Evolutionary conservation across 2,113 vertebrate species (phyloP), one percentile per base, ranked within the genome.

Genomic region (Myotis brandtii): DNA sequence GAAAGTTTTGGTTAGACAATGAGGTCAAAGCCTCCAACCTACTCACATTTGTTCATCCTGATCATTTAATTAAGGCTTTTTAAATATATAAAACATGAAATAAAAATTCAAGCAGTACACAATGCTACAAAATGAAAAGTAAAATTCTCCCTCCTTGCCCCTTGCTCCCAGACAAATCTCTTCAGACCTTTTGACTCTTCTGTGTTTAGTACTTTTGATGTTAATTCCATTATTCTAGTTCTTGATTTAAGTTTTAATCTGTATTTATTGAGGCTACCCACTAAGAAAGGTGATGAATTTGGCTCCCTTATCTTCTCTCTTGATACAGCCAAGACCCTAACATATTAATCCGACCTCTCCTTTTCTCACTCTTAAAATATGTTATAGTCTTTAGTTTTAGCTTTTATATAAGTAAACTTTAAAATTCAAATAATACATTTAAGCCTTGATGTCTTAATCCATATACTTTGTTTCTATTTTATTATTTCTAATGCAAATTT

Each of bases 1-100:
- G 73, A 94, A 93, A 91, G 48, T 96, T 94, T 87, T 94, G 56
- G 48, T 91, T 96, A 94, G 67, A 95, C 89, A 96, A 96, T 80
- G 70, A 97, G 73, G 92, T 83, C 93, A 94, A 95, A 96, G 54
- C 56, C 75, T 94, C 59, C 56, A 96, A 92, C 18, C 34, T 93
- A 87, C 32, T 79, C 79, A 94, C 40, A 92, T 86, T 93, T 96
- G 13, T 62, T 93, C 85, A 91, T 75, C 37, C 46, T 89, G 37
- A 43, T 87, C 75, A 83, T 94, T 96, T 89, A 93, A 89, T 77
- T 95, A 75, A 86, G 20, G 20, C 12, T 89, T 96, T 80, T 32
- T 5, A 79, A 94, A 86, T 73, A 66, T 46, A 86, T 75, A 70
- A 80, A 82, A 85, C 21, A 59, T 40, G 46, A 87, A 96, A 84